Conservation (phyloP, 2,888 invertebrate genomes). For the Cepaea hortensis region DNA sequence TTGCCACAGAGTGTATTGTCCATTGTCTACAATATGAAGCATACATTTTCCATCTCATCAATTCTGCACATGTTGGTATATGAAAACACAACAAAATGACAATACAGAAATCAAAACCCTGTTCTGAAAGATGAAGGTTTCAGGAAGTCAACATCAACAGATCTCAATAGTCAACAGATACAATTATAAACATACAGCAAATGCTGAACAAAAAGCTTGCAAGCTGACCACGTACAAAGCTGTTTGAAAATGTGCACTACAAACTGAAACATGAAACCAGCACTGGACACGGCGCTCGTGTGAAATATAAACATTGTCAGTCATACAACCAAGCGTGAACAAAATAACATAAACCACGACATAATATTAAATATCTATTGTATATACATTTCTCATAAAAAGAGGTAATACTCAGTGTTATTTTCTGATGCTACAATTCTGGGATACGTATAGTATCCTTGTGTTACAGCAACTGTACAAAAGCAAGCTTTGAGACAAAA, state of each 20-base stretch:
- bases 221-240: not conserved
- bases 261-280: no score
- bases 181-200: not conserved
- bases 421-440: no score
- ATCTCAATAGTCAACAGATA: conserved; percentile 15
- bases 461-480: not conserved
- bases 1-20: not conserved
- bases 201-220: not conserved
- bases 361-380: no score
- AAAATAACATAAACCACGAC: no score
- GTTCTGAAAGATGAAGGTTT: conserved; percentile 12
- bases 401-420: no score
- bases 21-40: not conserved
- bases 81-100: not conserved
- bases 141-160: conserved; percentile 32
- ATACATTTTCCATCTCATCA: not conserved
- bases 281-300: no score
- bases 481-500: not conserved
- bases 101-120: conserved; percentile 11
- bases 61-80: not conserved
- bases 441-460: no score
- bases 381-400: no score
- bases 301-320: no score
- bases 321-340: no score
- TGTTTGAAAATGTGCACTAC: no score